These are phyloP conservation scores for Spodoptera frugiperda DNA, from an alignment of 1,140 invertebrate genomes.

Conservation along the genomic window DNA sequence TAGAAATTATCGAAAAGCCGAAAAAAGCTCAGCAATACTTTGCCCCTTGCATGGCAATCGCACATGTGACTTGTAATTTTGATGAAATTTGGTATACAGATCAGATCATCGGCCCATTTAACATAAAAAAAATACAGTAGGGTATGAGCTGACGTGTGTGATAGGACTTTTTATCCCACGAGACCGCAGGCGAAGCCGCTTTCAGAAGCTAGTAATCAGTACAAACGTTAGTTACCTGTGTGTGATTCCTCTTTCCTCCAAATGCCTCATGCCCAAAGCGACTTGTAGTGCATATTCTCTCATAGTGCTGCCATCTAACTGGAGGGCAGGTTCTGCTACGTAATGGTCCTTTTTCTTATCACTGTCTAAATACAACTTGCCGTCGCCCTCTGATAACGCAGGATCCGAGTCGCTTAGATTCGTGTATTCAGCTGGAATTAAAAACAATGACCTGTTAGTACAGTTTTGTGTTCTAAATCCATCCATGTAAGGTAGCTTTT, in stretches of 20 bases:
- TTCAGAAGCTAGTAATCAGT: no score
- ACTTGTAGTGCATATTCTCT: conserved; percentile 90
- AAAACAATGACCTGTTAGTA: conserved; percentile 1
- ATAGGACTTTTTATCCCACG: no score
- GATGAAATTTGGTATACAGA: no score
- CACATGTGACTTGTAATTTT: no score
- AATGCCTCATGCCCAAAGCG: conserved; percentile 90
- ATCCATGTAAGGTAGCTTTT: no score
- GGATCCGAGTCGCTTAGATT: conserved; percentile 83
- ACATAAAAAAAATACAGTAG: no score
- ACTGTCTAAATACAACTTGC: conserved; percentile 59
- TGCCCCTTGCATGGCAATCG: no score
- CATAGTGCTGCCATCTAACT: conserved; percentile 87
- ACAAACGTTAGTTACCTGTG: conserved; percentile 86
- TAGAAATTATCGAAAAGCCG: no score
- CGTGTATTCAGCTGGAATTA: conserved; percentile 83
- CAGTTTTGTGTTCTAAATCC: neutral
- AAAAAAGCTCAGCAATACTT: no score
- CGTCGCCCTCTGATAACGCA: conserved; percentile 60
- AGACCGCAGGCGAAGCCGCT: no score
- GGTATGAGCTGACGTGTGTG: no score
- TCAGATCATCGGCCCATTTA: no score
- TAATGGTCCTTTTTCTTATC: conserved; percentile 67
- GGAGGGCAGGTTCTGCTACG: conserved; percentile 78
- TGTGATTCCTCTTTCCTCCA: conserved; percentile 89